Base-by-base conservation (phyloP, 1,140 invertebrate genomes). In the Thaumetopoea pityocampa region DNA sequence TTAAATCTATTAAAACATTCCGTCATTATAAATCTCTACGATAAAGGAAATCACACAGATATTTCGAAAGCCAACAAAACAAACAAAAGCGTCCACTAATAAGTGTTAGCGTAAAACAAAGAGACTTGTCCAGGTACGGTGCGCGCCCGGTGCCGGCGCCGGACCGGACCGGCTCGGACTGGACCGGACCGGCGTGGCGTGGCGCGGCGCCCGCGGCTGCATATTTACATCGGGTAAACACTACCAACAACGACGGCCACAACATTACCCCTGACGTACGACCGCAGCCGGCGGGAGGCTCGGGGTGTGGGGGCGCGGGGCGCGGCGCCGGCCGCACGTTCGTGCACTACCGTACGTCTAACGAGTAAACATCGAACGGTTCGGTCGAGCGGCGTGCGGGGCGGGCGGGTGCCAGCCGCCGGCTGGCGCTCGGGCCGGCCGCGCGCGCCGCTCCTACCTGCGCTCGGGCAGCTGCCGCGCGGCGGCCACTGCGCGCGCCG, bases 41-140 rank as follows among this genome's bases (percentile, higher is more conserved):
- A 67, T 63, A 74, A 78, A 67, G 56, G 56, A 76, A 81, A 74
- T 71, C 74, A 78, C 73, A 78, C 74, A 65, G 72, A 81, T 77
- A 79, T 73, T 79, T 79, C 36, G 67, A 77, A 81, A 81, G 77
- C 70, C 66, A 71, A 81, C 73, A 69, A 76, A 73, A 80, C 73
- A 72, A 74, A 71, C 71, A 67, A 65, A 74, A 74, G 70, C 70
- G 51, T 67, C 57, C 70, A 72, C 70, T 78, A 71, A 58, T 61
- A 63, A 69, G 60, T 68, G 67, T 72, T 68, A 74, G 74, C 71
- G 59, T 63, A 67, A 69, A 74, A 70, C 66, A 69, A 68, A 47
- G 51, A 66, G 65, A 49, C 45, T 33, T 66, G 59, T 64, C 61
- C 61, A 56, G 55, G 55, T 43, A 43, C 50, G 50, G 48, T 44